Evolutionary conservation across 2,113 vertebrate species (phyloP).

Genomic region (Tyrannus savana): DNA sequence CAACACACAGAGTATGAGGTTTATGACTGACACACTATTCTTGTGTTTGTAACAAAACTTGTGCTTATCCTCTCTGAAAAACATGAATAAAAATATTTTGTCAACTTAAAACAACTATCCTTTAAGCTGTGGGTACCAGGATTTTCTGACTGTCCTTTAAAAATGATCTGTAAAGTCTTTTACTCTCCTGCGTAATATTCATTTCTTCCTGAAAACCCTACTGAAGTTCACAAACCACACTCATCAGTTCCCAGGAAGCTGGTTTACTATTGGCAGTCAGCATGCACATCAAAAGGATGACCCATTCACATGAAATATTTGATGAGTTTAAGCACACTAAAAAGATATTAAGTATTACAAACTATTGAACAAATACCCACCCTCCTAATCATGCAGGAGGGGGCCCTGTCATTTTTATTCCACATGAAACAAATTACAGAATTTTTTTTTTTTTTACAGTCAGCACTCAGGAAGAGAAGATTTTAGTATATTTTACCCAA

Average conservation of each 20-base stretch:
- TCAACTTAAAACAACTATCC: not conserved
- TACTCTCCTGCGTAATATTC: not conserved
- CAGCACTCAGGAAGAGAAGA: not conserved
- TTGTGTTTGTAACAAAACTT: not conserved
- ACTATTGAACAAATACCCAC: not conserved
- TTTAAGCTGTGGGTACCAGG: not conserved
- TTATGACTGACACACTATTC: not conserved
- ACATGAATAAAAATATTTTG: not conserved
- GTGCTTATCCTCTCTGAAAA: not conserved
- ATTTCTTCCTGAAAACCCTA: not conserved
- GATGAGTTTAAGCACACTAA: not conserved
- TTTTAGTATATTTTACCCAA: not conserved
- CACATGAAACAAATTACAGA: not conserved
- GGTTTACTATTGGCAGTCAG: not conserved
- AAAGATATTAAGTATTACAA: not conserved
- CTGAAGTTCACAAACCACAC: not conserved
- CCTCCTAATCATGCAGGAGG: not conserved
- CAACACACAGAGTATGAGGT: not conserved
- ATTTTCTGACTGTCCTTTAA: not conserved
- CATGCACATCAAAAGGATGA: not conserved
- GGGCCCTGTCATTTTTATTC: not conserved
- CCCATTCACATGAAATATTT: not conserved
- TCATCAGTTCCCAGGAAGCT: not conserved
- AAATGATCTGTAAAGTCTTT: accelerated
- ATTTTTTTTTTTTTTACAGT: not conserved